Conservation (phyloP, 2,888 invertebrate genomes). For the Vesta saturnalis region DNA sequence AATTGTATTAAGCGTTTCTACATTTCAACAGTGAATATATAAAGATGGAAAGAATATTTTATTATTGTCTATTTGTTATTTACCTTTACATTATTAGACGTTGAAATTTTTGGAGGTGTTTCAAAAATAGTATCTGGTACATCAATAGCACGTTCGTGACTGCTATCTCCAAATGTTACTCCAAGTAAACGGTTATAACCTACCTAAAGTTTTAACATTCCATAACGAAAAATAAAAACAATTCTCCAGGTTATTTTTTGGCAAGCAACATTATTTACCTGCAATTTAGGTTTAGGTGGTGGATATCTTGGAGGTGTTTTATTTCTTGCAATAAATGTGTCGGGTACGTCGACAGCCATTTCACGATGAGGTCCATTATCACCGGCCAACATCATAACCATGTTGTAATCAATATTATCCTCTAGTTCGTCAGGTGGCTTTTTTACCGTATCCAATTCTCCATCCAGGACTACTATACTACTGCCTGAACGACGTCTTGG, state of each 20-base stretch:
- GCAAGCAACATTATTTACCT: slow-evolving; percentile 62
- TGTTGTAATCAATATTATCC: slow-evolving; percentile 71
- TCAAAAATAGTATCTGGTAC: slow-evolving; percentile 90
- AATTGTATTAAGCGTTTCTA: too few relatives aligned
- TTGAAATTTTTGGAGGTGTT: slow-evolving; percentile 72
- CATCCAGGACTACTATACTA: slow-evolving; percentile 84
- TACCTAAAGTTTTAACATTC: slow-evolving; percentile 52
- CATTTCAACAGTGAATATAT: too few relatives aligned
- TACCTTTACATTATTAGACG: slow-evolving; percentile 60
- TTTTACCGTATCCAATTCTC: slow-evolving; percentile 71
- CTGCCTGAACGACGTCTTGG: slow-evolving; percentile 82
- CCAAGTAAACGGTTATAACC: slow-evolving; percentile 61
- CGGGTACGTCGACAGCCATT: slow-evolving; percentile 99
- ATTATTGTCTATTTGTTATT: slow-evolving; percentile 26
- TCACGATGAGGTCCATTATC: slow-evolving; percentile 94
- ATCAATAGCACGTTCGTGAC: slow-evolving; percentile 83
- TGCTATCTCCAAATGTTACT: slow-evolving; percentile 56
- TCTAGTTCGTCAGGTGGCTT: slow-evolving; percentile 69
- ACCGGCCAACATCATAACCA: slow-evolving; percentile 90
- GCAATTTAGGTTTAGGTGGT: slow-evolving; percentile 75
- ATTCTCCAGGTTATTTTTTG: not conserved
- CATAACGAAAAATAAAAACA: not conserved
- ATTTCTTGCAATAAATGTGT: slow-evolving; percentile 89
- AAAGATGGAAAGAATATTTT: too few relatives aligned
- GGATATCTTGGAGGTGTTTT: slow-evolving; percentile 93